These are phyloP conservation scores for Todus mexicanus DNA, from an alignment of 2,797 vertebrate genomes.

Conservation along the genomic window DNA sequence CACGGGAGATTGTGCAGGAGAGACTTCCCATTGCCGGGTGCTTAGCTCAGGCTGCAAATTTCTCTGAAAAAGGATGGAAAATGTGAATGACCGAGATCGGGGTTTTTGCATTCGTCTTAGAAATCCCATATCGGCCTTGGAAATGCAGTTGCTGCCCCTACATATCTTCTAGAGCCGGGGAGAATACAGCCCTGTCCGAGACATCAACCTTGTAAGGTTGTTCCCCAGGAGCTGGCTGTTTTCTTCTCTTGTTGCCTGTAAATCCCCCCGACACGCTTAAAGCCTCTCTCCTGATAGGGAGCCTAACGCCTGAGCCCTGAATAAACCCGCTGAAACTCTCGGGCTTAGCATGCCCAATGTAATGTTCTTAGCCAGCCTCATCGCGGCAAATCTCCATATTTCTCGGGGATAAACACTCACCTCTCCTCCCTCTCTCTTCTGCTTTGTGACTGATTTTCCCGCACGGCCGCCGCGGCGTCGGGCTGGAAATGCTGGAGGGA, in stretches of 20 bases:
- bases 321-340: neutral
- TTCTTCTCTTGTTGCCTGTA: neutral
- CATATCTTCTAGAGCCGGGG: rapidly evolving
- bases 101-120: neutral
- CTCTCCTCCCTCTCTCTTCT: constrained; percentile 2
- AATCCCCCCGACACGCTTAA: neutral
- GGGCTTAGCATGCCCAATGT: neutral
- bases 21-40: rapidly evolving
- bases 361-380: constrained; percentile 39
- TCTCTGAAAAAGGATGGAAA: neutral
- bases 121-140: neutral
- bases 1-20: neutral
- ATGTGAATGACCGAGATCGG: neutral
- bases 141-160: neutral
- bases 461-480: rapidly evolving
- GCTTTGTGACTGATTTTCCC: neutral
- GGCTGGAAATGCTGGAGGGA: neutral
- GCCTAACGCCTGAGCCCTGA: constrained; percentile 11
- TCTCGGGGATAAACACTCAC: constrained; percentile 28
- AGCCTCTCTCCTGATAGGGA: constrained; percentile 5
- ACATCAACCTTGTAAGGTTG: neutral
- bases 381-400: constrained; percentile 22
- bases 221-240: neutral
- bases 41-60: neutral
- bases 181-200: neutral